A percentile compares a stretch with the other conserved stretches of the same genome.
These are phyloP conservation scores for Pyrgilauda ruficollis DNA, from an alignment of 2,113 vertebrate species.

Conservation along the genomic window DNA sequence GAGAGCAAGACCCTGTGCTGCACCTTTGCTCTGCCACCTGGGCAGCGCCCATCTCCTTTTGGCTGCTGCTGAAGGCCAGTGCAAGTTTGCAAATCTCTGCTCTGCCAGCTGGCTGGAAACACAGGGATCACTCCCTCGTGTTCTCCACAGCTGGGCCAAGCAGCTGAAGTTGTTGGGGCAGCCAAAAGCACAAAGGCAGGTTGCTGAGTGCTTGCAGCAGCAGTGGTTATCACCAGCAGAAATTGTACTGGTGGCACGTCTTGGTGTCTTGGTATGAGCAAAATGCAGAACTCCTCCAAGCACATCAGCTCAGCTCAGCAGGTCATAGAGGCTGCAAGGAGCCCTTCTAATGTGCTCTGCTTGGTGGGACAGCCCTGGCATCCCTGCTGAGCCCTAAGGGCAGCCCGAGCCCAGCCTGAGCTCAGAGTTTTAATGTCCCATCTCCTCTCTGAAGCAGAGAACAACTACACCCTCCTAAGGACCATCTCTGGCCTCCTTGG, in stretches of 20 bases:
- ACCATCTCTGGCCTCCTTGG: not conserved
- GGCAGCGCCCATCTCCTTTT: not conserved
- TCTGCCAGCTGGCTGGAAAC: not conserved
- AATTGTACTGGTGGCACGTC: not conserved
- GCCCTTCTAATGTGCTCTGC: not conserved
- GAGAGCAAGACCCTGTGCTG: not conserved
- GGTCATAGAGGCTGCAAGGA: not conserved
- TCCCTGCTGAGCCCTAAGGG: not conserved
- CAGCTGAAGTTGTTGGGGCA: not conserved
- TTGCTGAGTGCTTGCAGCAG: not conserved
- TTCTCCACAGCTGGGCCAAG: not conserved
- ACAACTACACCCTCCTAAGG: not conserved
- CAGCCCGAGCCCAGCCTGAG: not conserved
- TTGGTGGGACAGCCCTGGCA: not conserved
- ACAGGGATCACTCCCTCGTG: not conserved
- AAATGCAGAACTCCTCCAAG: not conserved
- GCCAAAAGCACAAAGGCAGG: not conserved
- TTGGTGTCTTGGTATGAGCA: not conserved
- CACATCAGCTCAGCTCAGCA: not conserved
- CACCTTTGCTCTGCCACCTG: not conserved
- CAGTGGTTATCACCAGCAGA: not conserved
- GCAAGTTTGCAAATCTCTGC: fast-evolving
- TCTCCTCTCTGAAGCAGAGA: not conserved
- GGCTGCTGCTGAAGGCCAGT: not conserved
- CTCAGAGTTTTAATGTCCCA: not conserved